Evolutionary conservation across 2,113 vertebrate genomes (phyloP).

Genomic region (Nesogale talazaci): DNA sequence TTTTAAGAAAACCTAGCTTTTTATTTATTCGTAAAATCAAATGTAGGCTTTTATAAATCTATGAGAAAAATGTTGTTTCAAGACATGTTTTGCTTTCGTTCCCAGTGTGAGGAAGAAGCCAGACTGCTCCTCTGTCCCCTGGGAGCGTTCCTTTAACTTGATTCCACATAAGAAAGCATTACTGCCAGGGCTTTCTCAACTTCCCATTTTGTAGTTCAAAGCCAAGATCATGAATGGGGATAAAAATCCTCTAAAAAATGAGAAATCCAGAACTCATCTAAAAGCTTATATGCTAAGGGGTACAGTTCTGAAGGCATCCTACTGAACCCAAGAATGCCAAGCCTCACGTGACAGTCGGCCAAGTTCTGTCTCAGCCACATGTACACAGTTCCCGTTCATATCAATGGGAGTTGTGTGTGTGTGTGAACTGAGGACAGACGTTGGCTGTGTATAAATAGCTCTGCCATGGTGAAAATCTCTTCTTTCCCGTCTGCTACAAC

Average conservation of each 20-base stretch:
- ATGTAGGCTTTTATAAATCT: neutral
- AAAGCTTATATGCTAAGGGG: conserved; percentile 31
- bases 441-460: conserved; percentile 80
- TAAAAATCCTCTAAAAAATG: neutral
- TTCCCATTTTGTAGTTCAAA: conserved; percentile 48
- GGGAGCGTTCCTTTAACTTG: neutral
- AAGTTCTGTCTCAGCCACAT: conserved; percentile 73
- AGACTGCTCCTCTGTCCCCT: neutral
- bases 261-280: conserved; percentile 3
- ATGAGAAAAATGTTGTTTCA: neutral
- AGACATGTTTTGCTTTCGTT: conserved; percentile 6
- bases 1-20: neutral
- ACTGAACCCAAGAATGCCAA: conserved; percentile 67
- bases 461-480: conserved; percentile 72
- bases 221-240: neutral
- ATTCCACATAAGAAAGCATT: neutral
- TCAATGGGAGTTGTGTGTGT: conserved; percentile 78
- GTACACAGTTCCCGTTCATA: conserved; percentile 50
- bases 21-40: conserved; percentile 25
- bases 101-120: neutral
- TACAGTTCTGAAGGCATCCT: conserved; percentile 44
- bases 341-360: conserved; percentile 29
- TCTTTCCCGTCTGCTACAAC: conserved; percentile 79
- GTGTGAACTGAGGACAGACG: conserved; percentile 77
- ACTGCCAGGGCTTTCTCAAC: neutral